phyloP scores from a whole-genome alignment of 2,888 invertebrate species.

The Papilio protenor region DNA sequence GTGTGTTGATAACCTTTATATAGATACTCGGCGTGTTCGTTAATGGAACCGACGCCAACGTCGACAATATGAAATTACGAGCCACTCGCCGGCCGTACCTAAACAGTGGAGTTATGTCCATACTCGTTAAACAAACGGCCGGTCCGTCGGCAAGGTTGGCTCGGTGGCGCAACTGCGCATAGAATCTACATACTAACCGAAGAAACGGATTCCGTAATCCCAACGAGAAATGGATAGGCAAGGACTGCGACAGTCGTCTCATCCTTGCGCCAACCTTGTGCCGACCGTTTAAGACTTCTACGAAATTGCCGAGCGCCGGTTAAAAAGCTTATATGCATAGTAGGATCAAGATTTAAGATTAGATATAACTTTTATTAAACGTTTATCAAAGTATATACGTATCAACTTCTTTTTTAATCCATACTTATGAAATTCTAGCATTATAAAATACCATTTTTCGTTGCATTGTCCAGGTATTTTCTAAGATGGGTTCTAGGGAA shows the following conservation, averaged over 20 bases:
- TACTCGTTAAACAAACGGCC: conserved; percentile 71
- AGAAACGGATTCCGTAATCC: conserved; percentile 42
- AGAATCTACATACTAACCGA: conserved; percentile 47
- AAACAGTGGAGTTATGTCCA: conserved; percentile 73
- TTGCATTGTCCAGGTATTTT: no score
- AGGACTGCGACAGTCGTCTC: conserved; percentile 25
- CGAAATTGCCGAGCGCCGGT: background rate
- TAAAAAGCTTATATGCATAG: conserved; percentile 4
- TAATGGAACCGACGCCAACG: conserved; percentile 60
- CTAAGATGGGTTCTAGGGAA: background rate
- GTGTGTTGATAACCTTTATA: conserved; percentile 64
- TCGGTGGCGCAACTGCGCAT: conserved; percentile 58
- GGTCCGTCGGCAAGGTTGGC: conserved; percentile 71
- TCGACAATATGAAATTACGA: conserved; percentile 74
- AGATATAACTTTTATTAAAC: background rate
- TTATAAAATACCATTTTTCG: no score
- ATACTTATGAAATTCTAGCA: no score
- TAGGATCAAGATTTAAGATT: background rate
- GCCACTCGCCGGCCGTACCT: conserved; percentile 71
- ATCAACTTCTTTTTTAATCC: no score
- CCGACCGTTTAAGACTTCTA: conserved; percentile 29
- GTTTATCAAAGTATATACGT: background rate
- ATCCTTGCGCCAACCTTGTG: conserved; percentile 34
- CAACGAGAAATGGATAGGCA: conserved; percentile 45
- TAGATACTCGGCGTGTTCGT: conserved; percentile 62